A percentile compares a stretch with the other conserved stretches of the same genome.
These are phyloP conservation scores for Agriopis marginaria DNA, from an alignment of 2,888 invertebrate species.

Conservation along the genomic window DNA sequence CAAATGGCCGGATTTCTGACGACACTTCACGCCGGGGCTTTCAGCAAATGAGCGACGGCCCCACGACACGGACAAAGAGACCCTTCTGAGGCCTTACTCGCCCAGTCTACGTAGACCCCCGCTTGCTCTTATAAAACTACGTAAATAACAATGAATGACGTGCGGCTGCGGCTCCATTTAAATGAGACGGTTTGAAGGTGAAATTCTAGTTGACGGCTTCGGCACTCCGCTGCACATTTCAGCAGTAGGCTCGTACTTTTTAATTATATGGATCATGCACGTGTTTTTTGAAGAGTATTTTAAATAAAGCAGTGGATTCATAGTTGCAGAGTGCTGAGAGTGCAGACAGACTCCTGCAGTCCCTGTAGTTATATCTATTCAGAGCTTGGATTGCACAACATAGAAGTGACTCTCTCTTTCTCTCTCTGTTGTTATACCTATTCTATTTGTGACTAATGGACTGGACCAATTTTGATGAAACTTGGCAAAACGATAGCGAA, in stretches of 20 bases:
- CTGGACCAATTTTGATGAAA: no score
- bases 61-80: conserved; percentile 67
- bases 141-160: conserved; percentile 51
- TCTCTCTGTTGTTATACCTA: no score
- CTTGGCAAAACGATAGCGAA: no score
- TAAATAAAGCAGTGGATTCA: no score
- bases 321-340: no score
- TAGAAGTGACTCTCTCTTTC: no score
- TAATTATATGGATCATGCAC: conserved; percentile 22
- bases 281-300: neutral
- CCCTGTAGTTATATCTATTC: no score
- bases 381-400: no score
- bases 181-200: conserved; percentile 50
- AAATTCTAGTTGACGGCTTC: conserved; percentile 44
- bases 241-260: conserved; percentile 48
- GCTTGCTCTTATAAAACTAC: conserved; percentile 45
- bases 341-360: no score
- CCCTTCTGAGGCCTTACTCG: conserved; percentile 59
- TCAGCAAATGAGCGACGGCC: conserved; percentile 79
- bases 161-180: conserved; percentile 56
- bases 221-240: conserved; percentile 61
- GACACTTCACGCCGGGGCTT: conserved; percentile 73
- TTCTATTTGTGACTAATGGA: no score
- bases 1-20: conserved; percentile 70
- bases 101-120: conserved; percentile 50